Conservation (phyloP, 2,113 vertebrate species). For the Serranochromis macrocephalus region DNA sequence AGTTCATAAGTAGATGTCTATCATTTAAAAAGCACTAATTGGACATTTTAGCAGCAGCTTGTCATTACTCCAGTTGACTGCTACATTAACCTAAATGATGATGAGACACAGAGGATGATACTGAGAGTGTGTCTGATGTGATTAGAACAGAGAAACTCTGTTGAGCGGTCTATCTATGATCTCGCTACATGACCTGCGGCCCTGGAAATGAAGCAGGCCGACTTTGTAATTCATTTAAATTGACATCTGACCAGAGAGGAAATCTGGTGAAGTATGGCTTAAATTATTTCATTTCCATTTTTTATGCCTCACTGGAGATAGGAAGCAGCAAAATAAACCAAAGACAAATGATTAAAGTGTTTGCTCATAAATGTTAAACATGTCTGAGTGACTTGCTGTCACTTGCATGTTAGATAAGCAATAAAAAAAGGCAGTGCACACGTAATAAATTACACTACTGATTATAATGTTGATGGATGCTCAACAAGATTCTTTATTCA, state of each 20-base stretch:
- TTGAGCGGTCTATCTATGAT: background rate
- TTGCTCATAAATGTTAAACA: constrained; percentile 12
- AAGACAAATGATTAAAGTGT: constrained; percentile 40
- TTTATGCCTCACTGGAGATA: constrained; percentile 38
- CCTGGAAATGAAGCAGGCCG: constrained; percentile 54
- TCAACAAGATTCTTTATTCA: background rate
- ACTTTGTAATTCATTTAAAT: constrained; percentile 50
- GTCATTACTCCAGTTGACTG: background rate
- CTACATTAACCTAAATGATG: background rate
- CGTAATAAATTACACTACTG: background rate
- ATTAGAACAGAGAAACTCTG: constrained; percentile 12
- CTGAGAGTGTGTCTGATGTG: constrained; percentile 36
- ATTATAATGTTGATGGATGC: constrained; percentile 6
- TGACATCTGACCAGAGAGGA: constrained; percentile 59
- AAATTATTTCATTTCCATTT: constrained; percentile 63
- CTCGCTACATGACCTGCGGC: constrained; percentile 44
- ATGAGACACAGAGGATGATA: constrained; percentile 23
- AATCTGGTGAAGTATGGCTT: constrained; percentile 42
- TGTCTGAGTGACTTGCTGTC: constrained; percentile 5
- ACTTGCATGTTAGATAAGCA: constrained; percentile 1
- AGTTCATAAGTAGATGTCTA: background rate
- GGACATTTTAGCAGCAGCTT: background rate
- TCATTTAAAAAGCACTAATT: background rate
- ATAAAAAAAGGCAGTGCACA: constrained; percentile 9
- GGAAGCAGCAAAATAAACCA: constrained; percentile 47